Evolutionary conservation across 2,113 vertebrate species (phyloP), one percentile per base, ranked within the genome.

Genomic region (Paramisgurnus dabryanus): DNA sequence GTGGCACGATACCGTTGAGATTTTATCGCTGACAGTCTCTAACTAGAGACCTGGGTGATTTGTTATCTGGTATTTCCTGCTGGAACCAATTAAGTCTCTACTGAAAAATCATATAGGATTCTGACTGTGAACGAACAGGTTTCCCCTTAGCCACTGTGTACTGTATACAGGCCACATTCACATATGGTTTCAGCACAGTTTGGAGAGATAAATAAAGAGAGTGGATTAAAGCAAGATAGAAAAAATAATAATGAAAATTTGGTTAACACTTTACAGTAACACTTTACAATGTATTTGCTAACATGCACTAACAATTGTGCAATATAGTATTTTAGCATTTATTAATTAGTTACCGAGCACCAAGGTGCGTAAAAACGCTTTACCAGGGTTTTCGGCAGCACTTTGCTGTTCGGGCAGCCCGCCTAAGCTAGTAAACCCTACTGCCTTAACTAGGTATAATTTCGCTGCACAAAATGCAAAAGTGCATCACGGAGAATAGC

Each of bases 81-180:
- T 18, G 69, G 73, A 78, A 84, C 68, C 83, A 84, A 84, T 84
- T 63, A 49, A 47, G 74, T 64, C 68, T 50, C 61, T 60, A 60
- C 67, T 49, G 43, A 60, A 65, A 76, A 76, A 50, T 60, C 72
- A 15, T 12, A 57, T 10, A n/a, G 17, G 9, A 22, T 41, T 65
- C 67, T 72, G 45, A 67, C 66, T 45, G 67, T 22, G 78, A 73
- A 76, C 5, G 61, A 84, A 74, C 41, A 15, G 72, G 43, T 80
- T 57, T 39, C 12, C 15, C 22, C 53, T 34, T 53, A 7, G 7
- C 43, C 3, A 17, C 18, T 9, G 18, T 53, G 34, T 34, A 3
- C 27, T 34, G 27, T 66, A 67, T 78, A 84, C 79, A 84, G 77
- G 67, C 78, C 22, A 12, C 27, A 49, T 55, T 15, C 47, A 12